phyloP scores from a whole-genome alignment of 30 jellyfish, hydroid and myxozoan genomes.

The Aurelia aurita region DNA sequence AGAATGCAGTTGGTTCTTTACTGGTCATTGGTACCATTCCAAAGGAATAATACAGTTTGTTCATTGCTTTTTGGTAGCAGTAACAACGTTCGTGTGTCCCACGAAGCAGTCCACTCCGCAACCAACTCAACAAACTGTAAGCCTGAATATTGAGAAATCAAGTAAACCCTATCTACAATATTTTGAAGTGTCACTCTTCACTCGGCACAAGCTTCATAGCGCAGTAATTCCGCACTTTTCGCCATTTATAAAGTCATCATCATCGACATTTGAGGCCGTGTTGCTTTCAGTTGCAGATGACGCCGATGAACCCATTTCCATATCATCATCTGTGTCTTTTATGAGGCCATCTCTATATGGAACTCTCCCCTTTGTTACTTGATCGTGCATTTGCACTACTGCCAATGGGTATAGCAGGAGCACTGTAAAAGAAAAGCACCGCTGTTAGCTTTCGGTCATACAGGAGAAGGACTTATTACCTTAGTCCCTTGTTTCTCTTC shows the following conservation, averaged over 20 bases:
- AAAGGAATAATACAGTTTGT: too few species aligned
- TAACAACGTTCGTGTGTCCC: too few species aligned
- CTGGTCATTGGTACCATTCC: too few species aligned
- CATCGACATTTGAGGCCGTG: constrained; percentile 14
- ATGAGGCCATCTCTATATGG: constrained; percentile 52
- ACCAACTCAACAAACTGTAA: too few species aligned
- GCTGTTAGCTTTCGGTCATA: not conserved
- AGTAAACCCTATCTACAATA: too few species aligned
- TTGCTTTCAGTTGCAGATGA: constrained; percentile 49
- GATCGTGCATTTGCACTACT: constrained; percentile 84
- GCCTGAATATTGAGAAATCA: too few species aligned
- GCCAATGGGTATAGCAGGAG: constrained; percentile 89
- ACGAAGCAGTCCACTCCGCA: too few species aligned
- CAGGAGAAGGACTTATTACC: too few species aligned
- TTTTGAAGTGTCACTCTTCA: too few species aligned
- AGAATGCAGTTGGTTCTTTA: too few species aligned
- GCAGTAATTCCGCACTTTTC: constrained; percentile 43
- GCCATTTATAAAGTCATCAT: not conserved
- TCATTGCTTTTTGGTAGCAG: too few species aligned
- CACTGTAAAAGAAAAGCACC: constrained; percentile 35
- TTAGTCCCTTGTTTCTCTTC: too few species aligned
- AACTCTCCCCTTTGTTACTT: constrained; percentile 56
- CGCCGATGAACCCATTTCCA: constrained; percentile 13
- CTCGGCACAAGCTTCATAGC: not conserved
- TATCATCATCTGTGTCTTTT: constrained; percentile 2